Evolutionary conservation across 2,888 invertebrate species (phyloP).

Genomic region (Callyntrura sp.): DNA sequence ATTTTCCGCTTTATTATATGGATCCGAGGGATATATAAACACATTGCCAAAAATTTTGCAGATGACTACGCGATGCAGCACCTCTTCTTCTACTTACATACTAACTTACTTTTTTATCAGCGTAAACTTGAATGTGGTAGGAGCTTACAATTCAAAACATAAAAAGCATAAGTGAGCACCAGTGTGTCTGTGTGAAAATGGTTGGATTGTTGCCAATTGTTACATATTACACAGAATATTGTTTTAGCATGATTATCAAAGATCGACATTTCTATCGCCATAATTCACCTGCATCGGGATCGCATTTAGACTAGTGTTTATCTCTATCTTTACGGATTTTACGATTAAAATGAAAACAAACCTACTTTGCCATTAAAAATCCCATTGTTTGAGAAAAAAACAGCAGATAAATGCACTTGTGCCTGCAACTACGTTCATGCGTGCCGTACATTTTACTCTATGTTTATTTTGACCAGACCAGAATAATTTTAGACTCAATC

Average conservation of each 20-base stretch:
- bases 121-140: background rate
- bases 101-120: conserved; percentile 61
- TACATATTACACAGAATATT: conserved; percentile 18
- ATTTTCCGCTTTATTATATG: conserved; percentile 30
- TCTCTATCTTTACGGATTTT: background rate
- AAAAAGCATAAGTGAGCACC: conserved; percentile 16
- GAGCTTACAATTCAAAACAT: background rate
- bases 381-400: background rate
- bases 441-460: background rate
- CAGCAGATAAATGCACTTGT: background rate
- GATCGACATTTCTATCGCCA: conserved; percentile 39
- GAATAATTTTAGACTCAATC: conserved; percentile 9
- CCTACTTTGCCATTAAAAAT: background rate
- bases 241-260: conserved; percentile 37
- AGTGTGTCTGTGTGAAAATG: conserved; percentile 31
- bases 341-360: conserved; percentile 31
- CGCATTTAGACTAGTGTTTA: background rate
- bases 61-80: conserved; percentile 23
- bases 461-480: background rate
- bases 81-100: conserved; percentile 43
- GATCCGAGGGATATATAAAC: background rate
- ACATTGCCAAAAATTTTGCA: conserved; percentile 17
- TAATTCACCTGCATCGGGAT: conserved; percentile 13
- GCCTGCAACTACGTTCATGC: conserved; percentile 15
- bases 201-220: conserved; percentile 58